Percentiles rank a stretch among this genome's conserved stretches.
Conservation (phyloP, 2,797 vertebrate genomes). For the Triplophysa yarkandensis region DNA sequence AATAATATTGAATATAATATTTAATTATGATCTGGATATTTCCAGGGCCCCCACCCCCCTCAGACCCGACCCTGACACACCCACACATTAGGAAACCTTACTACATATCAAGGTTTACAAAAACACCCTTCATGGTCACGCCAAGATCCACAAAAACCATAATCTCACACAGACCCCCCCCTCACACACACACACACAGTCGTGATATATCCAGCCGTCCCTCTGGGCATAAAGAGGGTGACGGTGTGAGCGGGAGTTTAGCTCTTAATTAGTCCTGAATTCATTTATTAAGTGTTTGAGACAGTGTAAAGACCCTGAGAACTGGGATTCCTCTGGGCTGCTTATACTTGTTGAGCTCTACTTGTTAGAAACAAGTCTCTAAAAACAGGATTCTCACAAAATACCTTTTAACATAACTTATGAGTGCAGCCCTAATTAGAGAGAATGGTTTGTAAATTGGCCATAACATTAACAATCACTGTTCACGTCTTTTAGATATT, state of each 20-base stretch:
- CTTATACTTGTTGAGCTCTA: conserved; percentile 17
- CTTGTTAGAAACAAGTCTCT: not conserved
- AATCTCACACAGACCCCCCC: conserved; percentile 18
- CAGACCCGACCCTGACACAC: conserved; percentile 10
- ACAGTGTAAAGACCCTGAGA: conserved; percentile 6
- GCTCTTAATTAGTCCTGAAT: conserved; percentile 48
- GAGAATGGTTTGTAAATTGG: not conserved
- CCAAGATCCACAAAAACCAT: conserved; percentile 62
- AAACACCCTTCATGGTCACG: conserved; percentile 64
- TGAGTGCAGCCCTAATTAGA: not conserved
- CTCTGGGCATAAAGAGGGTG: conserved; percentile 10
- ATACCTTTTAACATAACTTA: not conserved
- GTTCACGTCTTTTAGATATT: not conserved
- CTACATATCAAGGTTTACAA: conserved; percentile 71
- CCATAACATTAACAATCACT: not conserved
- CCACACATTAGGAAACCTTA: conserved; percentile 48
- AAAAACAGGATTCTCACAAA: not conserved
- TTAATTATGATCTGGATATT: too few relatives aligned
- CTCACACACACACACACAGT: conserved; percentile 35
- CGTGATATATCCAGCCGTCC: conserved; percentile 16
- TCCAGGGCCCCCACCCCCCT: not conserved
- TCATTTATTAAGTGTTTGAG: conserved; percentile 37
- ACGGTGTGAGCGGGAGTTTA: conserved; percentile 28
- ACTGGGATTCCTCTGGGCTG: conserved; percentile 27
- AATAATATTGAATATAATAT: too few relatives aligned